Conservation (phyloP, 2,113 vertebrate genomes). For the Pongo pygmaeus region DNA sequence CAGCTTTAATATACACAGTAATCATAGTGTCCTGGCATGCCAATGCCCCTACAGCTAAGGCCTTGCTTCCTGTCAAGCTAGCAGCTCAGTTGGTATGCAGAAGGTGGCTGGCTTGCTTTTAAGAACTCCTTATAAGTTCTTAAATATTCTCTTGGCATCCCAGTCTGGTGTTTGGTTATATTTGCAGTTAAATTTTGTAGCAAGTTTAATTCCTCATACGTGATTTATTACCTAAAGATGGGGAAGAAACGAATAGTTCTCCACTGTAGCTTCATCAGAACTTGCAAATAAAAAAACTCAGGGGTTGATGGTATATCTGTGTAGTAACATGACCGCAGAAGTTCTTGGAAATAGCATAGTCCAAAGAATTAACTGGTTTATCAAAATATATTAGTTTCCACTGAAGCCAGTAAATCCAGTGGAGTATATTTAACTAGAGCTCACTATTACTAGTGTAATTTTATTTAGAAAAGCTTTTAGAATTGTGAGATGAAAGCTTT, state of each 20-base stretch:
- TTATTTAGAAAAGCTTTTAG: neutral
- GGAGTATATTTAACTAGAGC: neutral
- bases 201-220: neutral
- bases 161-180: neutral
- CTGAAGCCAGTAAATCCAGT: neutral
- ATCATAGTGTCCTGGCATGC: fast-evolving
- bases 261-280: neutral
- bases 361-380: neutral
- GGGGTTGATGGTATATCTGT: neutral
- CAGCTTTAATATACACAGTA: neutral
- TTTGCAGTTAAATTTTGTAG: neutral
- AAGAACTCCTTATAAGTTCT: neutral
- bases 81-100: neutral
- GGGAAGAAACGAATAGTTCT: neutral
- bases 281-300: neutral
- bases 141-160: neutral
- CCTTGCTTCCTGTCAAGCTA: neutral
- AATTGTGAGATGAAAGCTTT: slow-evolving; percentile 35
- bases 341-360: neutral
- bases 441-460: neutral
- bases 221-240: neutral
- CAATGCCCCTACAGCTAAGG: neutral
- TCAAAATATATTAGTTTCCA: neutral
- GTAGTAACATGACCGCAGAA: neutral
- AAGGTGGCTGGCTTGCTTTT: neutral